Base-by-base conservation (phyloP, 2,888 invertebrate species). In the Ochropleura plecta region DNA sequence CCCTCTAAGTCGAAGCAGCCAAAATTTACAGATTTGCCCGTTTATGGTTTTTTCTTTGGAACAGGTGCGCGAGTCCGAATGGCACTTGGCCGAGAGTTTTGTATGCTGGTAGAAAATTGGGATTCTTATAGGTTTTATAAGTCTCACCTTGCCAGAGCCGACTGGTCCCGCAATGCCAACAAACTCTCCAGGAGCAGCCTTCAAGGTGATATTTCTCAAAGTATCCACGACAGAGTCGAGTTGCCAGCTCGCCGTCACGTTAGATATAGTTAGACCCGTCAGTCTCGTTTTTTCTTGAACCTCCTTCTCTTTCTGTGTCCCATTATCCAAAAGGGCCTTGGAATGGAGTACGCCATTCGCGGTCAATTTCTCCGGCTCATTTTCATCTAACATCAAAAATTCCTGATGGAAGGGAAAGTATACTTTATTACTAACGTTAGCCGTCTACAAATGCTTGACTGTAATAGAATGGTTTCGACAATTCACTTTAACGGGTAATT, bases 161-260 rank as follows among this genome's bases (percentile, higher is more conserved):
- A 98, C 98, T 12, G 97, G 97, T 12, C 98, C 98, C 59, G 98
- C 97, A 3, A 98, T 94, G 1, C 98, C 98, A 64, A 98, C 93
- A 73, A 97, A 95, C 83, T 97, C 96, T 49, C 97, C 97, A 60
- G 95, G 96, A 20, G 93, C 92, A 0, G 97, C 94, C 0, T 94
- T 94, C 0, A 97, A 82, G 10, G 93, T 95, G 8, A 97, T 88
- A 49, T 96, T 92, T 40, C 96, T 95, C 59, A 97, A 88, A 0
- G 97, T 97, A 62, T 97, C 96, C 20, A 95, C 93, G 8, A 94
- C 95, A 3, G 95, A 91, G 68, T 95, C 94, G 0, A 91, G 84
- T 46, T 90, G 89, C 96, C 96, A 96, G 73, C 94, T 89, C 65
- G 94, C 91, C 83, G 95, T 97, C 82, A 97, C 91, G 86, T 95